Conservation (phyloP, 2,113 vertebrate species). For the Pterocles orientalis region DNA sequence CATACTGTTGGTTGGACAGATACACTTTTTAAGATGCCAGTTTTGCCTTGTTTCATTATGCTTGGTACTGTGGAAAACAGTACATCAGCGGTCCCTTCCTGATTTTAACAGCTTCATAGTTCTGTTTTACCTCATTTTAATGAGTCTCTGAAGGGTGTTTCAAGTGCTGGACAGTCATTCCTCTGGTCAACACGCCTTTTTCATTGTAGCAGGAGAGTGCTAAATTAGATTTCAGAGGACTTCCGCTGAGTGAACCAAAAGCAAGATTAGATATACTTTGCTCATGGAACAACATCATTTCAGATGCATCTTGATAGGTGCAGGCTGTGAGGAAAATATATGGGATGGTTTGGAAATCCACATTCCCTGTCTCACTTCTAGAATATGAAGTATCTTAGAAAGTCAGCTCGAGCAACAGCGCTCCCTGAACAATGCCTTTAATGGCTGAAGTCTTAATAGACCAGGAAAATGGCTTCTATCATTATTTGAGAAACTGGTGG, state of each 20-base stretch:
- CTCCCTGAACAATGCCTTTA: background rate
- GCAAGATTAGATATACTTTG: background rate
- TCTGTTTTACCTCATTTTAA: conserved; percentile 10
- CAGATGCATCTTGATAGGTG: background rate
- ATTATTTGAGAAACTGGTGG: background rate
- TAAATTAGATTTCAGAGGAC: conserved; percentile 6
- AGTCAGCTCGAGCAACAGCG: background rate
- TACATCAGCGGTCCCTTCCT: background rate
- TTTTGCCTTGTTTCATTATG: background rate
- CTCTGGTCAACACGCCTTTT: background rate
- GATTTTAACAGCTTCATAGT: background rate
- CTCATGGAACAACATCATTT: background rate
- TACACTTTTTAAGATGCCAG: background rate
- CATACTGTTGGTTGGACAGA: background rate
- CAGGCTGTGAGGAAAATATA: background rate
- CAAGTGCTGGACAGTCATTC: background rate
- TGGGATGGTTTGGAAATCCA: background rate
- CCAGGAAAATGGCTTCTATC: background rate
- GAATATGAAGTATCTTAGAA: background rate
- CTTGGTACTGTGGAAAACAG: background rate
- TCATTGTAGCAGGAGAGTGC: background rate
- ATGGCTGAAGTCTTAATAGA: conserved; percentile 1
- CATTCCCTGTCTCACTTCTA: background rate
- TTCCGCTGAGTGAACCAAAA: background rate
- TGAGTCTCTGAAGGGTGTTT: background rate